phyloP scores from a whole-genome alignment of 2,888 invertebrate species.

The Xanthorhoe designata region DNA sequence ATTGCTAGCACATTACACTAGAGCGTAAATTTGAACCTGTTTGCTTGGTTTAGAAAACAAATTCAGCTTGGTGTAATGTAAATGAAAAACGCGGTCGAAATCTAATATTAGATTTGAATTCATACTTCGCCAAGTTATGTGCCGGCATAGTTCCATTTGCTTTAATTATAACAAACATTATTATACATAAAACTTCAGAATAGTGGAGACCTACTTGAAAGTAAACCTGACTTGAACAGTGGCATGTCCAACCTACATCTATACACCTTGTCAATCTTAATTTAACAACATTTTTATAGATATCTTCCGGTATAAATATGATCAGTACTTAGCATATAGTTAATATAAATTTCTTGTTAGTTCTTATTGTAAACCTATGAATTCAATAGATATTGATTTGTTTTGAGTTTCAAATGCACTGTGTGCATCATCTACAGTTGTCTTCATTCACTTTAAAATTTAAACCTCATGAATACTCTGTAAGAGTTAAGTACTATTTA shows the following conservation, averaged over 20 bases:
- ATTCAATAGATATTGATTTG: background rate
- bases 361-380: background rate
- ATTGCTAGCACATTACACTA: slow-evolving; percentile 21
- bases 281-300: background rate
- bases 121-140: background rate
- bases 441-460: slow-evolving; percentile 3
- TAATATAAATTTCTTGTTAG: background rate
- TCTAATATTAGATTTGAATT: background rate
- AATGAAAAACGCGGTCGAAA: background rate
- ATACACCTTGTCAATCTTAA: background rate
- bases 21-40: slow-evolving; percentile 9
- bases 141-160: background rate
- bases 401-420: slow-evolving; percentile 7
- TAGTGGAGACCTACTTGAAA: background rate
- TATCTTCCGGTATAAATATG: background rate
- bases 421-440: slow-evolving; percentile 1
- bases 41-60: slow-evolving; percentile 8
- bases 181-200: background rate
- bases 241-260: background rate
- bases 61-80: slow-evolving; percentile 1
- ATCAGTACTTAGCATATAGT: background rate
- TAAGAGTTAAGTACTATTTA: slow-evolving; percentile 30
- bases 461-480: slow-evolving; percentile 16
- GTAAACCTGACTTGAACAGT: background rate
- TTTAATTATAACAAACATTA: background rate